Conservation (phyloP, 2,113 vertebrate genomes). For the Sialia sialis region DNA sequence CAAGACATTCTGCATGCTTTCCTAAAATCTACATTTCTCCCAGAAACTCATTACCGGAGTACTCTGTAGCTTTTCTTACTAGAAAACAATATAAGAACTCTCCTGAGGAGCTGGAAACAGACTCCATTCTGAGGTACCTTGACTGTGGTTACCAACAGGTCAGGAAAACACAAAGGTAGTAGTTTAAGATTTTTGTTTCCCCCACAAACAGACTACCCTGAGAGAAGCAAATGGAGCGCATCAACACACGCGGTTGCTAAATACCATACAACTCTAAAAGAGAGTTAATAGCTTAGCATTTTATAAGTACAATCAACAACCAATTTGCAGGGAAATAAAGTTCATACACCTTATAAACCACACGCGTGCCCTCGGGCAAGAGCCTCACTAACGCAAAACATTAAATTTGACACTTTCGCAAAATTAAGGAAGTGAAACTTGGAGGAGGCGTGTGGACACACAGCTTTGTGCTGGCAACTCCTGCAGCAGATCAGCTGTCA, state of each 20-base stretch:
- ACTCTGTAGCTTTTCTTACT: not conserved
- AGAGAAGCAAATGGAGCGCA: not conserved
- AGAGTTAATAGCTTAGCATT: not conserved
- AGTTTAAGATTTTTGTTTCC: not conserved
- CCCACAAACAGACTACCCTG: not conserved
- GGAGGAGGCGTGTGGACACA: not conserved
- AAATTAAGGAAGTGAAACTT: not conserved
- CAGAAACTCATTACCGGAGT: not conserved
- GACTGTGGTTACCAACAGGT: not conserved
- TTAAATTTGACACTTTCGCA: not conserved
- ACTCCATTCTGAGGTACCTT: not conserved
- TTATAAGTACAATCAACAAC: not conserved
- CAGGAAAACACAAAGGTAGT: not conserved
- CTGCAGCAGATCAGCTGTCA: not conserved
- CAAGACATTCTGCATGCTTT: not conserved
- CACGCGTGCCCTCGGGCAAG: rapidly evolving
- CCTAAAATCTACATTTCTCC: not conserved
- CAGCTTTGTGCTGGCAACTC: not conserved
- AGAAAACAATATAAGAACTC: not conserved
- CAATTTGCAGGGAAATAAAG: not conserved
- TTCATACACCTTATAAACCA: not conserved
- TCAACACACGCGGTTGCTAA: not conserved
- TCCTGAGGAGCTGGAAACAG: not conserved
- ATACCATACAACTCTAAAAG: not conserved
- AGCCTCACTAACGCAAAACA: not conserved